Evolutionary conservation across 2,113 vertebrate species (phyloP).

Genomic region (Pitta sordida): DNA sequence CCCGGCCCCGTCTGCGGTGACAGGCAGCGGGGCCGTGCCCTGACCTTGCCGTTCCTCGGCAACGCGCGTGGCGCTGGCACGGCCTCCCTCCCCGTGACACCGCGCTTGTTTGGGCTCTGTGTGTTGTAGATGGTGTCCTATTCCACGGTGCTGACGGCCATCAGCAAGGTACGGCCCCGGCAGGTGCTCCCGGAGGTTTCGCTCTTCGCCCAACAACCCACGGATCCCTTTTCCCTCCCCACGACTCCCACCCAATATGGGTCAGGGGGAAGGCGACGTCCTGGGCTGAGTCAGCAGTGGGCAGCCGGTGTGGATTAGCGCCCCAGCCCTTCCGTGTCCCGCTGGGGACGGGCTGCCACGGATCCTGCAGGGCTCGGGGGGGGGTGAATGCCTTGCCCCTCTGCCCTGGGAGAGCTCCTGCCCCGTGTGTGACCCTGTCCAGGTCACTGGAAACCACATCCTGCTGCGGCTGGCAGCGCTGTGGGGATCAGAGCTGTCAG

Average conservation of each 20-base stretch:
- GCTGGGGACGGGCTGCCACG: background rate
- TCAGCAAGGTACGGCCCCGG: slow-evolving; percentile 86
- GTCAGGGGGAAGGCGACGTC: slow-evolving; percentile 43
- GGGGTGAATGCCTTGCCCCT: background rate
- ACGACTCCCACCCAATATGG: slow-evolving; percentile 19
- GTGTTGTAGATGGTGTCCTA: slow-evolving; percentile 93
- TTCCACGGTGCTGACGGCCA: slow-evolving; percentile 89
- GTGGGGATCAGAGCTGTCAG: background rate
- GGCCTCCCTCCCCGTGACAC: background rate
- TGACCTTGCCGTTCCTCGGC: slow-evolving; percentile 37
- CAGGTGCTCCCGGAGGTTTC: background rate
- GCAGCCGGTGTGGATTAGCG: background rate
- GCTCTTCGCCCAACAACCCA: background rate
- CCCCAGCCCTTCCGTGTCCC: background rate
- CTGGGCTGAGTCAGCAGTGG: slow-evolving; percentile 53
- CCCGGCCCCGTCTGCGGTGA: background rate
- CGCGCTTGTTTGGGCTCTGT: background rate
- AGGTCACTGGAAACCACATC: background rate
- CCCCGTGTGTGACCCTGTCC: background rate
- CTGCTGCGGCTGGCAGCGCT: background rate
- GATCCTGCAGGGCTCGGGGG: background rate
- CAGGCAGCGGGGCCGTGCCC: slow-evolving; percentile 4
- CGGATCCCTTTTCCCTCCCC: background rate
- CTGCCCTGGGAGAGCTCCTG: background rate
- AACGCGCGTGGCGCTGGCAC: background rate